Base-by-base conservation (phyloP, 2,113 vertebrate genomes). In the Sisor rabdophorus region DNA sequence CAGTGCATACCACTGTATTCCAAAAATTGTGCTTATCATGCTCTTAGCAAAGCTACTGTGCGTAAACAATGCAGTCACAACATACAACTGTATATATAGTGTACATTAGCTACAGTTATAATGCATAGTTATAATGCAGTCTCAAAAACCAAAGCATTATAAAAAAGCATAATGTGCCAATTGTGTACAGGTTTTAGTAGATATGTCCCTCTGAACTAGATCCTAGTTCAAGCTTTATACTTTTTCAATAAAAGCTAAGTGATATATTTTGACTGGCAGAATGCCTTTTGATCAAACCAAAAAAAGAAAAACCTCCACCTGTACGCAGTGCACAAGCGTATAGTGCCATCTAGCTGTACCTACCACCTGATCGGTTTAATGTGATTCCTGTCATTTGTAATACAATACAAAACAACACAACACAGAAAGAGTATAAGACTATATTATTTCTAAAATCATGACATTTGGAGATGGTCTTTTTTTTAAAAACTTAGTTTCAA, bases 331-430 rank as follows among this genome's bases (percentile, higher is more conserved):
- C 70, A 77, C 28, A 82, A 82, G 88, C 85, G 83, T 76, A 81
- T 79, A 76, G 80, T 82, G 84, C 78, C 79, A 81, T 74, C 83
- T 69, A 84, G 86, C 63, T 80, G 76, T 82, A 91, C 88, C 84
- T 85, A 85, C 87, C 87, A 75, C 84, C 78, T 81, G 85, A 81
- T 82, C 86, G 86, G 86, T 88, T 84, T 84, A 81, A 83, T 79
- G 86, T 75, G 72, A 84, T 76, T 87, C 89, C 87, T 89, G 87
- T 44, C 40, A 44, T 44, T 10, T 9, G 82, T 84, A 83, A 85
- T 79, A 87, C 44, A 84, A 83, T 55, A 80, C 53, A 86, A 77
- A 80, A 87, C 71, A 79, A 86, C 84, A 70, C 79, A 84, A 79
- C 26, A 83, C 76, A 71, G 78, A 52, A 78, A 26, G 47, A 50